Evolutionary conservation across 92 coral and sea anemone species (phyloP).

Genomic region (Zoanthus solanderi): DNA sequence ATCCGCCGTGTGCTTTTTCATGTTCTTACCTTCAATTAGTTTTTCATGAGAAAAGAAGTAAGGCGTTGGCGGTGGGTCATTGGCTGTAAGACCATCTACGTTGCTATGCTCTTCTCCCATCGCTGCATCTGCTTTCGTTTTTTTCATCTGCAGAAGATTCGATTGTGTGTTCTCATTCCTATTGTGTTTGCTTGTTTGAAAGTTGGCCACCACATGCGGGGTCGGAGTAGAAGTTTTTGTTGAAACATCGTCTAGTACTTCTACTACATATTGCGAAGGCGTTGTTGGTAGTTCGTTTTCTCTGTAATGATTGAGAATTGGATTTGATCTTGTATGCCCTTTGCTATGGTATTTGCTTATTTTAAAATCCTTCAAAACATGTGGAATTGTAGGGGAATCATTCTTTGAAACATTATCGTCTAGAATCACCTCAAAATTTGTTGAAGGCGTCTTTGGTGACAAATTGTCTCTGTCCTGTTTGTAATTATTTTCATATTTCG

Average conservation of each 20-base stretch:
- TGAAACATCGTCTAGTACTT: slow-evolving; percentile 10
- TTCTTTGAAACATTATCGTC: slow-evolving; percentile 30
- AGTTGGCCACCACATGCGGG: not conserved
- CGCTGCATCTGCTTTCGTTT: not conserved
- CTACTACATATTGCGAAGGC: slow-evolving; percentile 30
- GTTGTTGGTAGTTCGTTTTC: not conserved
- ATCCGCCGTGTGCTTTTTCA: not conserved
- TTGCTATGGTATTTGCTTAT: not conserved
- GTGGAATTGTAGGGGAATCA: slow-evolving; percentile 21
- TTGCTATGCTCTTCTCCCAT: too few species aligned
- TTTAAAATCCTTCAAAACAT: not conserved
- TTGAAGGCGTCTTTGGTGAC: not conserved
- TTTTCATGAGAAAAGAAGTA: slow-evolving; percentile 16
- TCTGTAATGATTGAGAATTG: not conserved
- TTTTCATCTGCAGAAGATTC: not conserved
- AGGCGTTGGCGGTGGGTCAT: not conserved
- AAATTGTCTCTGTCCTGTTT: not conserved
- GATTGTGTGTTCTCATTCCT: not conserved
- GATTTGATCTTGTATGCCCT: not conserved
- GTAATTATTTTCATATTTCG: not conserved
- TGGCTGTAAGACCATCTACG: not conserved
- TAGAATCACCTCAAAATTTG: slow-evolving; percentile 24
- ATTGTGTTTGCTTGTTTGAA: not conserved
- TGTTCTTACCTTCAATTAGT: not conserved
- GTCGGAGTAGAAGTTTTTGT: slow-evolving; percentile 26